Conservation (phyloP, 2,888 invertebrate genomes). For the Eristalinus sepulchralis region DNA sequence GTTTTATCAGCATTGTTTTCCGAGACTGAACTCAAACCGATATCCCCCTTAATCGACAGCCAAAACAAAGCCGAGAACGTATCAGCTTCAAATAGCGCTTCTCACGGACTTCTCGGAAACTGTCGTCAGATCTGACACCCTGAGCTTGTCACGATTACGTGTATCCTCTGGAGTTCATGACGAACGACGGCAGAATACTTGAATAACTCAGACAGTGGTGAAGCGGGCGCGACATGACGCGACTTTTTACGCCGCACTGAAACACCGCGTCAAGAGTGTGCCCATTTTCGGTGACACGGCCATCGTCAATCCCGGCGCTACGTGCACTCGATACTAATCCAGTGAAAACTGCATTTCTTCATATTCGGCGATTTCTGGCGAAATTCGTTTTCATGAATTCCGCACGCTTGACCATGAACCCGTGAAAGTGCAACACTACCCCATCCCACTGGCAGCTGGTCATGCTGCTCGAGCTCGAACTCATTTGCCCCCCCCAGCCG, state of each 20-base stretch:
- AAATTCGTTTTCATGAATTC: conserved; percentile 26
- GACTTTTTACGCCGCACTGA: conserved; percentile 19
- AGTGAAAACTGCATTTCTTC: conserved; percentile 41
- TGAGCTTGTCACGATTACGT: background rate
- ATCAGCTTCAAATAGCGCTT: background rate
- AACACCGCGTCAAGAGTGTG: conserved; percentile 25
- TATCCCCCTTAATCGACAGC: background rate
- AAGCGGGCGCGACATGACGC: background rate
- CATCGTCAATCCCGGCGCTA: conserved; percentile 33
- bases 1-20: too few relatives aligned
- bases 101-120: background rate
- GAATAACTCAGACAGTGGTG: conserved; percentile 13
- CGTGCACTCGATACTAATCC: conserved; percentile 44
- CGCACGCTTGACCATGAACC: conserved; percentile 63
- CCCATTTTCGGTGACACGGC: conserved; percentile 47
- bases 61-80: background rate
- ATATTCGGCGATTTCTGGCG: background rate
- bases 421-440: conserved; percentile 46
- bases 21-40: too few relatives aligned
- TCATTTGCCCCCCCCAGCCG: too few relatives aligned
- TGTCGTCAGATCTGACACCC: background rate
- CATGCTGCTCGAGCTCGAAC: background rate
- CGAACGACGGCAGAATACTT: background rate
- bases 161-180: background rate
- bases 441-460: background rate